Conservation (phyloP, 2,113 vertebrate species). For the Leuciscus idus region DNA sequence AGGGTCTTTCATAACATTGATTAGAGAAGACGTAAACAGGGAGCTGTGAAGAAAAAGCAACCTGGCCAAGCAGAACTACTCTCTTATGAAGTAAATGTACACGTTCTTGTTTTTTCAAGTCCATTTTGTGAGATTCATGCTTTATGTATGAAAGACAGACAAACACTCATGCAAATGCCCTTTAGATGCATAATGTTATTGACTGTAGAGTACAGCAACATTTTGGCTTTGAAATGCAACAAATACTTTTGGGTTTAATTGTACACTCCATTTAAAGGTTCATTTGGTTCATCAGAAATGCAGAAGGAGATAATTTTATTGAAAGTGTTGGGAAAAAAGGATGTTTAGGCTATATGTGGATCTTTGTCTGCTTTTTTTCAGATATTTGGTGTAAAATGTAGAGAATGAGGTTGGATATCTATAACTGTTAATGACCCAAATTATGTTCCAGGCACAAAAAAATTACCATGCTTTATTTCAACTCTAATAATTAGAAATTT, state of each 20-base stretch:
- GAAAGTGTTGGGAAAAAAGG: background rate
- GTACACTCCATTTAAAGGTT: background rate
- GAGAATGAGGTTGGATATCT: background rate
- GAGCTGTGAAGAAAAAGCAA: background rate
- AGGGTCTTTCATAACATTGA: constrained; percentile 25
- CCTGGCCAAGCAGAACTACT: background rate
- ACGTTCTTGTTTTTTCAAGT: background rate
- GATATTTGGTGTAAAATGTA: background rate
- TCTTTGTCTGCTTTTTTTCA: background rate
- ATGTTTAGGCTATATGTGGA: background rate
- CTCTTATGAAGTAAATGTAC: background rate
- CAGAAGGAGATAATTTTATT: background rate
- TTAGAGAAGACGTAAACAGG: constrained; percentile 33
- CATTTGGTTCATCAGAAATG: background rate
- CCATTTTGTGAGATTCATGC: background rate
- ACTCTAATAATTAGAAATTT: too few relatives aligned
- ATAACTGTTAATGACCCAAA: background rate
- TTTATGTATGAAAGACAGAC: constrained; percentile 1
- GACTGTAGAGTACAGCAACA: background rate
- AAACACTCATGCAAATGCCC: background rate
- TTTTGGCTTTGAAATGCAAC: constrained; percentile 3
- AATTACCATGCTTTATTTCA: background rate
- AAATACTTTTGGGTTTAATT: background rate
- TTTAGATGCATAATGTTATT: background rate
- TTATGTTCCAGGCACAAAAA: background rate